Conservation (phyloP, 2,888 invertebrate genomes). For the Cordylochernes scorpioides region DNA sequence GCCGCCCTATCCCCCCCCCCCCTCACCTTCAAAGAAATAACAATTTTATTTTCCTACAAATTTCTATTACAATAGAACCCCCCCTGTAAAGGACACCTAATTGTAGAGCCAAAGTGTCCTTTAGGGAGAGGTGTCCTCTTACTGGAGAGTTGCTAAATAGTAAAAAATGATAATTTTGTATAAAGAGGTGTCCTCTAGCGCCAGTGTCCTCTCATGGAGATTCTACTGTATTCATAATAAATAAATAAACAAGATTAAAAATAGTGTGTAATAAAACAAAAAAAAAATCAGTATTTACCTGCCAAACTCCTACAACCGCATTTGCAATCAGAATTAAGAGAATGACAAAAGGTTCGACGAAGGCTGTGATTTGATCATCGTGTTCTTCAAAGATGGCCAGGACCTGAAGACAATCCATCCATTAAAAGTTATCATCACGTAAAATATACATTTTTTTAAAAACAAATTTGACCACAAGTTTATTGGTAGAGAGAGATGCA, state of each 20-base stretch:
- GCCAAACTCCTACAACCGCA: conserved; percentile 99
- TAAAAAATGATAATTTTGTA: too few relatives aligned
- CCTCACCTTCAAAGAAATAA: too few relatives aligned
- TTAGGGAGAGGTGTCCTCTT: too few relatives aligned
- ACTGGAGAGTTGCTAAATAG: too few relatives aligned
- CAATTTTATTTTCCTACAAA: too few relatives aligned
- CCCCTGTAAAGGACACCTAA: too few relatives aligned
- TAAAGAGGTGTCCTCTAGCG: too few relatives aligned
- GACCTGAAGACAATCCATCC: conserved; percentile 36
- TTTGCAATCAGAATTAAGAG: conserved; percentile 99
- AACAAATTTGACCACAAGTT: background rate
- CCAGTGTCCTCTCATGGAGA: too few relatives aligned
- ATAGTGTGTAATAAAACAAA: background rate
- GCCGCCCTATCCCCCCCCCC: too few relatives aligned
- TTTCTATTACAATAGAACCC: too few relatives aligned
- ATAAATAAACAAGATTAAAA: background rate
- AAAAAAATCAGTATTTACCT: conserved; percentile 32
- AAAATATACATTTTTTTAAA: background rate
- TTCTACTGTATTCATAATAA: too few relatives aligned
- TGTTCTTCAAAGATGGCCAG: conserved; percentile 98
- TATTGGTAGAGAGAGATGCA: background rate
- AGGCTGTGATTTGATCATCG: conserved; percentile 60
- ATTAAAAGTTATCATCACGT: background rate
- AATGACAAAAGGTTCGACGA: conserved; percentile 99
- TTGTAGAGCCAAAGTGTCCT: too few relatives aligned